Base-by-base conservation (phyloP, 2,797 vertebrate genomes). In the Dromococcyx pavoninus region DNA sequence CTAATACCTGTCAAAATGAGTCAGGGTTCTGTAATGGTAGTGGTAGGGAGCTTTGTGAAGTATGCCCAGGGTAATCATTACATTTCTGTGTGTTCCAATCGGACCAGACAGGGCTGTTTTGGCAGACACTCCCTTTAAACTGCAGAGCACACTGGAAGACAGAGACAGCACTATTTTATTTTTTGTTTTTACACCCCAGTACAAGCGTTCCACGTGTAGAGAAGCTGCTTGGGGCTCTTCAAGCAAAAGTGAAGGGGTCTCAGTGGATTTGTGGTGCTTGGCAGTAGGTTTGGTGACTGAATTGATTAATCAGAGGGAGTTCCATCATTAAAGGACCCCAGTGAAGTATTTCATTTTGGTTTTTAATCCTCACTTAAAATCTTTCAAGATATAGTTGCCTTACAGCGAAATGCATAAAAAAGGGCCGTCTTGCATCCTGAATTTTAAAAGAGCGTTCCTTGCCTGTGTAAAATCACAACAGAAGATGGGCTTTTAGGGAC, bases 1-100 rank as follows among this genome's bases (percentile, higher is more conserved):
- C 87, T 96, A 90, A 81, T 96, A 89, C 83, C 84, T 97, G 91
- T 95, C 93, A 94, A 35, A 93, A 86, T 84, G 90, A 97, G 82
- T 97, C 95, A 96, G 48, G 93, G 65, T 86, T 88, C 51, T 89
- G 51, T 94, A 88, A 74, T 82, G 90, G 67, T 81, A 41, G 60
- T 78, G 93, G 51, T 51, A 32, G 80, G 85, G 54, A 85, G 72
- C 88, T 83, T 65, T 76, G 67, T 91, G 93, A 95, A 93, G 89
- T 86, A 2, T 94, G 86, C 88, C 91, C 74, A 76, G 79, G 66
- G 70, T 96, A 64, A 76, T 95, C 92, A 73, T 81, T 93, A 33
- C 77, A 43, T 80, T 94, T 66, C 82, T 77, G 50, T 86, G 41
- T 50, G 77, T 83, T 94, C 60, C 72, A 66, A 32, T 88, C 11